Base-by-base conservation (phyloP, 2,888 invertebrate species). In the Watsonalla binaria region DNA sequence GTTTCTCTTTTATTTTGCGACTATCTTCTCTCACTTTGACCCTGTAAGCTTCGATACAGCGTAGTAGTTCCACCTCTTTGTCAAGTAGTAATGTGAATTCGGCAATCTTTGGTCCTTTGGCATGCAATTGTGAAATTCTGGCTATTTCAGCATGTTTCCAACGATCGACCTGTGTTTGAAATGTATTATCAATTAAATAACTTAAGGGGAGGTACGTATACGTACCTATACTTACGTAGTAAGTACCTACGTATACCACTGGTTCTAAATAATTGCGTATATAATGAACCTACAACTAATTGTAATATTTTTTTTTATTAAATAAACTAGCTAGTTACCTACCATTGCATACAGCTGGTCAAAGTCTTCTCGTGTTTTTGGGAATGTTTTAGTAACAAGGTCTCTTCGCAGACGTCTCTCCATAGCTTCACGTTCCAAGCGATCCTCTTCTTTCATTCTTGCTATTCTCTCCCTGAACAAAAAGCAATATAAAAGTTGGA, bases 311-410 rank as follows among this genome's bases (percentile, higher is more conserved):
- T n/a, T n/a, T n/a, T n/a, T n/a, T 24, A 0, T 9, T 37, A 47
- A 33, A 15, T 8, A 48, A 47, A 51, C 6, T 14, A 33, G 14
- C 7, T 9, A 52, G 13, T 46, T 53, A 24, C 60, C 65, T 72
- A 92, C 91, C 92, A 93, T 92, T 15, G 92, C 92, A 72, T 94
- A 95, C 1, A 96, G 83, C 84, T 95, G 92, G 63, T 94, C 94
- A 68, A 96, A 96, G 77, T 96, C 96, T 65, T 93, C 92, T 54
- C 93, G 92, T 6, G 93, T 92, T 66, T 92, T 92, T 0, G 96
- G 96, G 72, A 93, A 94, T n/a, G 93, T 93, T 80, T 93, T 94
- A 6, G 93, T 92, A 37, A 93, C 82, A 13, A 94, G 85, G 69
- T 94, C 94, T 39, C 81, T 83, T 39, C 91, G 85, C 59, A 92